Evolutionary conservation across 2,113 vertebrate species (phyloP).

Genomic region (Oxyura jamaicensis): DNA sequence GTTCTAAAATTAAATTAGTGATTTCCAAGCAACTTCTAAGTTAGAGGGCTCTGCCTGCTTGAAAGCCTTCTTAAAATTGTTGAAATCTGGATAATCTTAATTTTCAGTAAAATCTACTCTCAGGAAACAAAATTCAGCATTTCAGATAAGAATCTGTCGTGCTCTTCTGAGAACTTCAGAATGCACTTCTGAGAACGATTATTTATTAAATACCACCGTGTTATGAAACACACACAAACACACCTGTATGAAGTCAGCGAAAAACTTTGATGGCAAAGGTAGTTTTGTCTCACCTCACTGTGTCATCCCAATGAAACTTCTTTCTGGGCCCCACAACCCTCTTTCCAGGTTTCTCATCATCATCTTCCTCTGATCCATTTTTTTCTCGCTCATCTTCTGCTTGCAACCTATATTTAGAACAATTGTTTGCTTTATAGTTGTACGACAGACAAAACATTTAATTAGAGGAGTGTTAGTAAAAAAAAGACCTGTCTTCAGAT

Average conservation of each 20-base stretch:
- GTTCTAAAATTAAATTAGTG: background rate
- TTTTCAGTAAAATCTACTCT: background rate
- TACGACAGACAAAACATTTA: background rate
- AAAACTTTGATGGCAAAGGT: background rate
- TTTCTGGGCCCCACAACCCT: conserved; percentile 95
- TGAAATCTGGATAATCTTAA: background rate
- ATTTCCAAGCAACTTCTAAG: too few relatives aligned
- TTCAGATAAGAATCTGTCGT: background rate
- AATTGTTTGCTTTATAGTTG: background rate
- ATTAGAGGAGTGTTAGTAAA: background rate
- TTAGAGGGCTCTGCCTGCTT: background rate
- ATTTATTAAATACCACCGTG: background rate
- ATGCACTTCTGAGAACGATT: background rate
- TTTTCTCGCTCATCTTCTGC: conserved; percentile 91
- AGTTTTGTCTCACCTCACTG: conserved; percentile 85
- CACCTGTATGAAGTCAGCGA: background rate
- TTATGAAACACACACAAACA: background rate
- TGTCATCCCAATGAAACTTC: conserved; percentile 97
- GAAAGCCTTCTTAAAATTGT: background rate
- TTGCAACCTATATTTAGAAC: conserved; percentile 81
- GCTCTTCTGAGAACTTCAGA: background rate
- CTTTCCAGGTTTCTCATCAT: conserved; percentile 96
- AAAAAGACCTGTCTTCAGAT: background rate
- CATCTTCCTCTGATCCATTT: conserved; percentile 95
- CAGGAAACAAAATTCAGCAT: background rate